A percentile compares a stretch with the other conserved stretches of the same genome.
Evolutionary conservation across 2,888 invertebrate species (phyloP).

Genomic region (Dendrolimus pini): DNA sequence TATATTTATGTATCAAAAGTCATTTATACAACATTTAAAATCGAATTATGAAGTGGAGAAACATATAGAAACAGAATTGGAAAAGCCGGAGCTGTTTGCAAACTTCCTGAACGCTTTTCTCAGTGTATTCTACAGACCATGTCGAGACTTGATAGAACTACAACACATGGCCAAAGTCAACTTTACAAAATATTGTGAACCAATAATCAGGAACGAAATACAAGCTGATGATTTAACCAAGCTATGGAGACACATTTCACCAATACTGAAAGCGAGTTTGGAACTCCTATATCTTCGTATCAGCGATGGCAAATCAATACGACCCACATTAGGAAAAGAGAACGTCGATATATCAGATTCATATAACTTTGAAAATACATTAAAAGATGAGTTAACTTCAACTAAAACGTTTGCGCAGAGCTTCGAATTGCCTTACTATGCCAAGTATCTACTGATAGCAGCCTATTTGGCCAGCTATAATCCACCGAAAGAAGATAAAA

Average conservation of each 20-base stretch:
- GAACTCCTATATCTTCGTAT: slow-evolving; percentile 87
- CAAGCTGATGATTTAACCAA: slow-evolving; percentile 79
- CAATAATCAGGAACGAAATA: slow-evolving; percentile 81
- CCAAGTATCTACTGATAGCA: slow-evolving; percentile 92
- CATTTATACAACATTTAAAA: slow-evolving; percentile 46
- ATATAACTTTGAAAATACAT: slow-evolving; percentile 46
- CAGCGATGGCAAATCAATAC: slow-evolving; percentile 37
- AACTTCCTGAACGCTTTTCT: slow-evolving; percentile 90
- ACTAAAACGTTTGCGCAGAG: slow-evolving; percentile 79
- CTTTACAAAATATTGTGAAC: slow-evolving; percentile 87
- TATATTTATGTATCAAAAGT: slow-evolving; percentile 52
- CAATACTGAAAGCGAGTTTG: slow-evolving; percentile 83
- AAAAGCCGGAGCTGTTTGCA: slow-evolving; percentile 79
- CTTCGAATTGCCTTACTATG: slow-evolving; percentile 90
- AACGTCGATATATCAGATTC: slow-evolving; percentile 31
- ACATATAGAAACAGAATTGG: slow-evolving; percentile 41
- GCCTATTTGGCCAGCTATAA: slow-evolving; percentile 96
- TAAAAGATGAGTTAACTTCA: slow-evolving; percentile 62
- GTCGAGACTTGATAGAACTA: slow-evolving; percentile 90
- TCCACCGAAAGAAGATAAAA: slow-evolving; percentile 90
- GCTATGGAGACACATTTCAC: slow-evolving; percentile 88
- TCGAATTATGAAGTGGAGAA: slow-evolving; percentile 34
- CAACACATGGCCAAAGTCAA: slow-evolving; percentile 86
- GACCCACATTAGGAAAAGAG: slow-evolving; percentile 50
- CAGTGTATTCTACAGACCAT: slow-evolving; percentile 89